Evolutionary conservation across 2,888 invertebrate species (phyloP).

Genomic region (Camponotus fellah): DNA sequence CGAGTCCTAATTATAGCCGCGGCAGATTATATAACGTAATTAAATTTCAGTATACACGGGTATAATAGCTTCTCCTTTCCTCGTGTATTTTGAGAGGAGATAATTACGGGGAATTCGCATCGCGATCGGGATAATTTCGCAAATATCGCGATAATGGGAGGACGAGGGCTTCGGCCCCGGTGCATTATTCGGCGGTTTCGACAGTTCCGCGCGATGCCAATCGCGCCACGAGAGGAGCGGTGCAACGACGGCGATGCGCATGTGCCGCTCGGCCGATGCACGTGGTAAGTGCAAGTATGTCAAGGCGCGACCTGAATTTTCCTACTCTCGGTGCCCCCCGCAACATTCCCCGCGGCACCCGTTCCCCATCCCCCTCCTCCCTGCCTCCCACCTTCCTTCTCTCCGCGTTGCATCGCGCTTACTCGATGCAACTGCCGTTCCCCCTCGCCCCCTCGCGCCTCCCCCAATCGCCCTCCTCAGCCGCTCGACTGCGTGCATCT

Average conservation of each 20-base stretch:
- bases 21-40: not conserved
- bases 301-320: conserved; percentile 86
- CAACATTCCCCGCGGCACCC: conserved; percentile 43
- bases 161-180: not conserved
- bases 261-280: conserved; percentile 82
- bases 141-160: not conserved
- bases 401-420: conserved; percentile 59
- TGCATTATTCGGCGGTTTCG: conserved; percentile 15
- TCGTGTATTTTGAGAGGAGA: not conserved
- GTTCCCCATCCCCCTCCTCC: not conserved
- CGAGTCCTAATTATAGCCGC: not conserved
- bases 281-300: conserved; percentile 86
- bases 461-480: not conserved
- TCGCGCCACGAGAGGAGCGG: conserved; percentile 56
- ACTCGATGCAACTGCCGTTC: conserved; percentile 56
- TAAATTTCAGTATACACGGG: not conserved
- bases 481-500: conserved; percentile 49
- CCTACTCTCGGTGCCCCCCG: conserved; percentile 80
- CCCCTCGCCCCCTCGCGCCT: not conserved
- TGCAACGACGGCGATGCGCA: conserved; percentile 75
- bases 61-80: not conserved
- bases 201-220: conserved; percentile 52
- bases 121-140: not conserved
- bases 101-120: not conserved
- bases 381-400: not conserved